phyloP scores from a whole-genome alignment of 2,113 vertebrate species.

The Anser brachyrhynchus region DNA sequence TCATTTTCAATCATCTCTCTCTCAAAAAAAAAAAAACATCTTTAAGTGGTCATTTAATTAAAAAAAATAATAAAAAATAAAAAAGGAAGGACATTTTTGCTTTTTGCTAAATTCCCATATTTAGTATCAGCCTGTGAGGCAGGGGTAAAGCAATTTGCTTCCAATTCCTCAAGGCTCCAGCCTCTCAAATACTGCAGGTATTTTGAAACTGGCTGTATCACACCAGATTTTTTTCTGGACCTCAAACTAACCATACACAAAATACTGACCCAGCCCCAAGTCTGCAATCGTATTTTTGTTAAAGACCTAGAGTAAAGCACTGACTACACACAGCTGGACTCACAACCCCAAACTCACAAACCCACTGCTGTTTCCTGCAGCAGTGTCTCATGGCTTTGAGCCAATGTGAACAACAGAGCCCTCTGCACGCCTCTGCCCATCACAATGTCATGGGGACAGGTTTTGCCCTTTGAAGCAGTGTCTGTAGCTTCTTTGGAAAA shows the following conservation, averaged over 20 bases:
- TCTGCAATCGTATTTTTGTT: neutral
- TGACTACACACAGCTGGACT: neutral
- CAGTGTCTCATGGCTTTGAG: neutral
- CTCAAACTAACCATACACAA: neutral
- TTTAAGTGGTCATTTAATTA: neutral
- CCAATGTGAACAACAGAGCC: neutral
- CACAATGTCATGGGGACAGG: neutral
- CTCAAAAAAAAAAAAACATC: neutral
- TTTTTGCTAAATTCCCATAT: neutral
- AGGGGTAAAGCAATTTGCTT: neutral
- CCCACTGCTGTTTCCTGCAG: neutral
- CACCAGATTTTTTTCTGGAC: neutral
- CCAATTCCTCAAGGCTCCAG: neutral
- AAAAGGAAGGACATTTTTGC: accelerated
- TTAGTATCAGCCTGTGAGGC: neutral
- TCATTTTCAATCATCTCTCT: neutral
- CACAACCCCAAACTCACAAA: neutral
- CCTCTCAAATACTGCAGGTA: neutral
- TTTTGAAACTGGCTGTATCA: neutral
- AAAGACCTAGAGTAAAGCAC: neutral
- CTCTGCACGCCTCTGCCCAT: neutral
- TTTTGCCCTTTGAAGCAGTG: accelerated
- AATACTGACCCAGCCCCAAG: neutral
- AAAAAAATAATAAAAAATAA: neutral
- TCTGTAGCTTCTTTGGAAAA: neutral